A percentile compares a stretch with the other conserved stretches of the same genome.
Evolutionary conservation across 2,113 vertebrate genomes (phyloP).

Genomic region (rabbit (Oryctolagus cuniculus)): DNA sequence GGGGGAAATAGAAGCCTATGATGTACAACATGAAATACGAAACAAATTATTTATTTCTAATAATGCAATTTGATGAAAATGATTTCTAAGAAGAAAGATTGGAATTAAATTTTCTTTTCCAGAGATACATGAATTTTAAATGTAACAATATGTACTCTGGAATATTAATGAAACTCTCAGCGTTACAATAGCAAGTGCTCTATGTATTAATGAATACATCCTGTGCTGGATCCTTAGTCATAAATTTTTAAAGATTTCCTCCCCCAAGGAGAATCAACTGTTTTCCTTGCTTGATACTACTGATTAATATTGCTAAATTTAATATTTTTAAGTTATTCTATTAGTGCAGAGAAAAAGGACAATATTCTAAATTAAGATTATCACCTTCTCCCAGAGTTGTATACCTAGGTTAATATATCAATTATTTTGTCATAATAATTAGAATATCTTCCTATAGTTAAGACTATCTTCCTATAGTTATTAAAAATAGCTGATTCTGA

Average conservation of each 20-base stretch:
- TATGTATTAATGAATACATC: background rate
- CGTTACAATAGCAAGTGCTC: background rate
- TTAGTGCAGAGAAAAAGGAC: background rate
- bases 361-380: background rate
- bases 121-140: background rate
- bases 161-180: background rate
- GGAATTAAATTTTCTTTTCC: background rate
- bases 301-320: background rate
- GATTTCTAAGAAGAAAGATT: background rate
- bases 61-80: background rate
- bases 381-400: background rate
- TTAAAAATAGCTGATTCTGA: background rate
- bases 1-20: background rate
- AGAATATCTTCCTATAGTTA: background rate
- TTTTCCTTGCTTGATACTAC: background rate
- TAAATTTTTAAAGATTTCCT: background rate
- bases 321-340: background rate
- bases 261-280: background rate
- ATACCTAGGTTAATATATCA: background rate
- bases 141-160: background rate
- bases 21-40: background rate
- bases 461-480: background rate
- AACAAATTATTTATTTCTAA: background rate
- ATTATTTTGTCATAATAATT: background rate
- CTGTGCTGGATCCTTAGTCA: background rate